Conservation (phyloP, 2,888 invertebrate genomes). For the Calameuta filiformis region DNA sequence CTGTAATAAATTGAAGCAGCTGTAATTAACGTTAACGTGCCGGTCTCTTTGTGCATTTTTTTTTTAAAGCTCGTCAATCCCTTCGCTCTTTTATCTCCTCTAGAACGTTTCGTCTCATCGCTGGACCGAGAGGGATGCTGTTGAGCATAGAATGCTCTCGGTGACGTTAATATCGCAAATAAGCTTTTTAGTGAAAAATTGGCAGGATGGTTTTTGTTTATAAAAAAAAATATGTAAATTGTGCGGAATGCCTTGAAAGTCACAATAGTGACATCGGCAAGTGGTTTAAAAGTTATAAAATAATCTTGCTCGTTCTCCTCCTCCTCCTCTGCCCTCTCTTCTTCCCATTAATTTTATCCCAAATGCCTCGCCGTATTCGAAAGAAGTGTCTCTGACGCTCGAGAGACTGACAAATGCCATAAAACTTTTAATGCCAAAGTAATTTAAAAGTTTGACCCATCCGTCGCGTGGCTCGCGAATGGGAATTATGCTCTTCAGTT, state of each 20-base stretch:
- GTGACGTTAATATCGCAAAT: neutral
- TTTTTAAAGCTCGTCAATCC: too few relatives aligned
- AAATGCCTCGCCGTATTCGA: neutral
- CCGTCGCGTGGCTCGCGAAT: slow-evolving; percentile 41
- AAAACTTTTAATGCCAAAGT: slow-evolving; percentile 62
- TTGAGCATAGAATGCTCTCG: neutral
- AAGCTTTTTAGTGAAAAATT: too few relatives aligned
- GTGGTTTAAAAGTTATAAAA: slow-evolving; percentile 56
- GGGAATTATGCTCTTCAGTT: too few relatives aligned
- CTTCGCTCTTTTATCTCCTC: too few relatives aligned
- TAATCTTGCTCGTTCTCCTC: slow-evolving; percentile 37
- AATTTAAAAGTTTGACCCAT: slow-evolving; percentile 56
- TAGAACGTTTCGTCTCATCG: too few relatives aligned
- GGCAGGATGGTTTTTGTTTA: too few relatives aligned
- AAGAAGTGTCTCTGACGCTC: slow-evolving; percentile 5
- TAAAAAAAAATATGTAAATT: too few relatives aligned
- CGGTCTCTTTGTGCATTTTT: neutral
- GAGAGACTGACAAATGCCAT: slow-evolving; percentile 59
- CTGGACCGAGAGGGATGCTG: too few relatives aligned
- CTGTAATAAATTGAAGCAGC: too few relatives aligned
- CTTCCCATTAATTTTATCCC: slow-evolving; percentile 3
- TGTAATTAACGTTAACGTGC: slow-evolving; percentile 40
- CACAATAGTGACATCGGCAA: slow-evolving; percentile 37
- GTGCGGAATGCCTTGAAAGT: slow-evolving; percentile 5
- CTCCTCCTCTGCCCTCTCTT: neutral